A percentile compares a stretch with the other conserved stretches of the same genome.
phyloP scores from a whole-genome alignment of 2,113 vertebrate genomes.

The Daphoenositta chrysoptera region DNA sequence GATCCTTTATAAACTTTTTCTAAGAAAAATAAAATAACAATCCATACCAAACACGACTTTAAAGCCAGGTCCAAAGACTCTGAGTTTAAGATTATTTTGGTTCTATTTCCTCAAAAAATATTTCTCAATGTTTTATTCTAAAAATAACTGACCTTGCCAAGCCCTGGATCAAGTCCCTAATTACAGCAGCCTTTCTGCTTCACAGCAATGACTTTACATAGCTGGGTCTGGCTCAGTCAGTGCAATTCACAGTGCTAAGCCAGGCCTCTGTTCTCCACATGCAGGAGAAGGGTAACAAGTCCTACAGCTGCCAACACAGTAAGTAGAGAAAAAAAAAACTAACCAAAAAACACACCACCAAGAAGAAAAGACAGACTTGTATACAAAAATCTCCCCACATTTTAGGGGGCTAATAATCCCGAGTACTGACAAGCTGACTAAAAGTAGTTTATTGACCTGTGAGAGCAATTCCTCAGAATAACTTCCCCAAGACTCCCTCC shows the following conservation, averaged over 20 bases:
- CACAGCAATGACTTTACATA: background rate
- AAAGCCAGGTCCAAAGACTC: background rate
- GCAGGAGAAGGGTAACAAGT: background rate
- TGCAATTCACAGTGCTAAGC: background rate
- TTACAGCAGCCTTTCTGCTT: conserved; percentile 28
- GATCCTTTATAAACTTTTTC: background rate
- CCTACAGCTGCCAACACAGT: background rate
- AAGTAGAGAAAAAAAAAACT: background rate
- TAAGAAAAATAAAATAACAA: background rate
- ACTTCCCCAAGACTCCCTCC: background rate
- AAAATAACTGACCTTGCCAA: conserved; percentile 31
- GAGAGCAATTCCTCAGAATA: background rate
- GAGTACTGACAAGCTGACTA: background rate
- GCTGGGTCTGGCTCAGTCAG: background rate
- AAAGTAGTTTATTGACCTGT: background rate
- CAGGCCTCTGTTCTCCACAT: background rate
- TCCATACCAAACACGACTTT: background rate
- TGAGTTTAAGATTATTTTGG: background rate
- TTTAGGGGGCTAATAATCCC: background rate
- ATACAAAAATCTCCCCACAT: background rate
- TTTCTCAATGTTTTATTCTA: background rate
- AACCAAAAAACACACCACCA: background rate
- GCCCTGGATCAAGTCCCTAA: conserved; percentile 16
- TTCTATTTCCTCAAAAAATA: conserved; percentile 13
- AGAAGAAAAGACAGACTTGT: background rate